A percentile compares a stretch with the other conserved stretches of the same genome.
phyloP scores from a whole-genome alignment of 2,797 vertebrate genomes.

The Danionella dracula region DNA sequence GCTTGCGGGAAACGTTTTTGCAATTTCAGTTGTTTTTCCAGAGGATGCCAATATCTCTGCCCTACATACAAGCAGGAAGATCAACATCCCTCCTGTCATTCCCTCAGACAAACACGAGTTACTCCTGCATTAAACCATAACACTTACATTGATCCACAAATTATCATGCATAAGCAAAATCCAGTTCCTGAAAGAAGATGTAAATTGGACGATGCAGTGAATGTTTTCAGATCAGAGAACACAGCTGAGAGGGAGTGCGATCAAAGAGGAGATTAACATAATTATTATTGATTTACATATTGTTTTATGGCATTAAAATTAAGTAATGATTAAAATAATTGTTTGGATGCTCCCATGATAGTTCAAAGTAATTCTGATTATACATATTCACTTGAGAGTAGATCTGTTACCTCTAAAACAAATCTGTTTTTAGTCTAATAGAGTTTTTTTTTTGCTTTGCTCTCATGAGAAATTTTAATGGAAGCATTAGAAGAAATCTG shows the following conservation, averaged over 20 bases:
- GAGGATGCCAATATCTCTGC: conserved; percentile 19
- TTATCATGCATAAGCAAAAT: background rate
- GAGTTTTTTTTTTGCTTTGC: too few relatives aligned
- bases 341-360: too few relatives aligned
- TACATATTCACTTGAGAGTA: too few relatives aligned
- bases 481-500: too few relatives aligned
- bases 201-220: conserved; percentile 25
- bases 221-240: conserved; percentile 15
- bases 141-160: background rate
- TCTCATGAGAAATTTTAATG: too few relatives aligned
- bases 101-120: background rate
- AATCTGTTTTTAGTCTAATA: too few relatives aligned
- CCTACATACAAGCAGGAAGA: background rate
- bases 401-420: too few relatives aligned
- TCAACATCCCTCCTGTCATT: background rate
- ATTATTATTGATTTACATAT: conserved; percentile 29
- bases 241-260: conserved; percentile 5
- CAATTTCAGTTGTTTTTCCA: too few relatives aligned
- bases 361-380: too few relatives aligned
- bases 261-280: conserved; percentile 33
- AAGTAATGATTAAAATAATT: too few relatives aligned
- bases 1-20: too few relatives aligned
- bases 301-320: background rate
- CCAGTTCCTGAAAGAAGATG: conserved; percentile 19
- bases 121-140: background rate